Evolutionary conservation across 2,113 vertebrate genomes (phyloP).

Genomic region (Onychostruthus taczanowskii): DNA sequence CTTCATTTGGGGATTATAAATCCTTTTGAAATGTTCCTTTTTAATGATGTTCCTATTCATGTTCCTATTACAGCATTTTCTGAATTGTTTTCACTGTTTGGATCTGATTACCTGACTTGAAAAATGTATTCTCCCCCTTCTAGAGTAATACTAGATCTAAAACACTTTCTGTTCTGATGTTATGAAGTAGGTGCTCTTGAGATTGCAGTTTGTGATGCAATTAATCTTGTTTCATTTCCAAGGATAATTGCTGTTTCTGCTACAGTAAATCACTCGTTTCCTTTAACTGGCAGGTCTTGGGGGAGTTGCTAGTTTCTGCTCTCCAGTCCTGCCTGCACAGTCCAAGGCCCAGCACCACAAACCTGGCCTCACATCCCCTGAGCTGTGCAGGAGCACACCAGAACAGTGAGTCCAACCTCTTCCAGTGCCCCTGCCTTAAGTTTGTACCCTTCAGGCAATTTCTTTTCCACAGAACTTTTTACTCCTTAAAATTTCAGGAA

Average conservation of each 20-base stretch:
- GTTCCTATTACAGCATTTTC: background rate
- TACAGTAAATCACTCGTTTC: rapidly evolving
- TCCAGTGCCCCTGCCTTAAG: background rate
- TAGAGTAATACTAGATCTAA: rapidly evolving
- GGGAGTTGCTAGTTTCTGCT: background rate
- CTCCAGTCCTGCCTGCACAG: background rate
- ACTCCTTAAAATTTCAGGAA: background rate
- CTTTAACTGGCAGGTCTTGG: background rate
- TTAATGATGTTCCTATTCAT: background rate
- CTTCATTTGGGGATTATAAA: background rate
- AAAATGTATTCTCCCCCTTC: background rate
- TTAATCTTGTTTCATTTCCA: background rate
- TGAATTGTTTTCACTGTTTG: background rate
- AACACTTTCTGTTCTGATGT: background rate
- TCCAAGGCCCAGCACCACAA: background rate
- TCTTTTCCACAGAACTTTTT: background rate
- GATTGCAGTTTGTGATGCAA: background rate
- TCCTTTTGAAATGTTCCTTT: background rate
- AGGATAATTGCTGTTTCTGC: background rate
- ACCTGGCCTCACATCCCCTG: background rate
- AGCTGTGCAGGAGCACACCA: background rate
- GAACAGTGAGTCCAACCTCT: rapidly evolving
- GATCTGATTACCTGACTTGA: background rate
- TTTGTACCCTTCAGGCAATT: background rate
- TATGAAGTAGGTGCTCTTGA: background rate